Percentiles rank a stretch among this genome's conserved stretches.
Evolutionary conservation across 2,113 vertebrate species (phyloP).

Genomic region (Sinocyclocheilus anshuiensis): DNA sequence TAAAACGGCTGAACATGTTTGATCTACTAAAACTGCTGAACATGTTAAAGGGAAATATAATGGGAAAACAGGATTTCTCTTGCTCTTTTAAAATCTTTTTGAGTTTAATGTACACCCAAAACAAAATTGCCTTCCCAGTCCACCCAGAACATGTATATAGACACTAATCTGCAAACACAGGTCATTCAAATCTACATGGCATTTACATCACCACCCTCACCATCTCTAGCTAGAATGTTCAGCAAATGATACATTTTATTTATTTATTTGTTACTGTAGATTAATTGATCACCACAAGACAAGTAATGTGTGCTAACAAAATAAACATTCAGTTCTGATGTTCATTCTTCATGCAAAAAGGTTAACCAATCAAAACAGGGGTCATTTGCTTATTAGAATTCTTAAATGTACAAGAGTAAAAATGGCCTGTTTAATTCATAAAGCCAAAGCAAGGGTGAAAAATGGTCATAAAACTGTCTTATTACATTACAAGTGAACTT

Average conservation of each 20-base stretch:
- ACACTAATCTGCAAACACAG: neutral
- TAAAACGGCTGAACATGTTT: too few species aligned
- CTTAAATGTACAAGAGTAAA: neutral
- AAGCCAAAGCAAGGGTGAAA: neutral
- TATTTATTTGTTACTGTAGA: too few species aligned
- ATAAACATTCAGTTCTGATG: neutral
- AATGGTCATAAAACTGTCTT: neutral
- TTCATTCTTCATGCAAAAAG: neutral
- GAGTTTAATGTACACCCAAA: neutral
- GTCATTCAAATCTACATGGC: neutral
- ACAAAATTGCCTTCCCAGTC: neutral
- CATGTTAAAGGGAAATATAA: neutral
- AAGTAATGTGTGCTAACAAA: neutral
- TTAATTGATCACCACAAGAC: too few species aligned
- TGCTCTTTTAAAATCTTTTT: neutral
- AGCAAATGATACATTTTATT: too few species aligned
- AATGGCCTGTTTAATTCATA: neutral
- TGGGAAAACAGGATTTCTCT: neutral
- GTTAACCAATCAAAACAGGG: neutral
- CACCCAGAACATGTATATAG: neutral
- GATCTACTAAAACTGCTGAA: neutral
- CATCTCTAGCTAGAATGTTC: too few species aligned
- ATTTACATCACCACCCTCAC: neutral
- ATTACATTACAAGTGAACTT: neutral
- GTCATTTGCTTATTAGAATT: neutral